These are phyloP conservation scores for Aphis craccivora DNA, from an alignment of 1,140 invertebrate species.

Conservation along the genomic window DNA sequence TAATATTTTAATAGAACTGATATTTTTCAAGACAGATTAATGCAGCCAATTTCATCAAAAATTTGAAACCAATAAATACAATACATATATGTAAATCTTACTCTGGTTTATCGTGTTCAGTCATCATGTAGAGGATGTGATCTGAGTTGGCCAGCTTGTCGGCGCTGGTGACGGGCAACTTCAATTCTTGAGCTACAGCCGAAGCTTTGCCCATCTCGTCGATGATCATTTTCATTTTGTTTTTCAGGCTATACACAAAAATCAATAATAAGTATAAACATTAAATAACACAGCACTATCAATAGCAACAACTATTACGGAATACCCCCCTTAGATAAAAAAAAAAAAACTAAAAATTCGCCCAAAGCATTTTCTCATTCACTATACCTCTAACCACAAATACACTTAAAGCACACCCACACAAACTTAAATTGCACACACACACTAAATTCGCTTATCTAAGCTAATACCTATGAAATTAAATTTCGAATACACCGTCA, in stretches of 20 bases:
- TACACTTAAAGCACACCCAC: too few species aligned
- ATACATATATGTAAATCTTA: background rate
- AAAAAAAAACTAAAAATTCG: background rate
- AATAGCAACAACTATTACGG: background rate
- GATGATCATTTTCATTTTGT: conserved; percentile 64
- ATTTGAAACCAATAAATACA: background rate
- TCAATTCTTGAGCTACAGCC: conserved; percentile 74
- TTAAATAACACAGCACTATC: background rate
- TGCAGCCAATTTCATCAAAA: background rate
- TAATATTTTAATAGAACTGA: background rate
- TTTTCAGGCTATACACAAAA: background rate
- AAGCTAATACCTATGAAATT: too few species aligned
- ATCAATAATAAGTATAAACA: background rate
- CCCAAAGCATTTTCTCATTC: background rate
- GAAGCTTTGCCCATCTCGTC: conserved; percentile 77
- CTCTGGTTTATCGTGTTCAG: background rate
- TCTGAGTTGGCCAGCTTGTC: conserved; percentile 74
- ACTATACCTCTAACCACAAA: background rate
- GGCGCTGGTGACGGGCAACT: conserved; percentile 74
- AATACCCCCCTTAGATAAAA: background rate
- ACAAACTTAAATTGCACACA: background rate
- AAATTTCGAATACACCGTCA: background rate
- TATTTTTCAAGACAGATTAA: background rate
- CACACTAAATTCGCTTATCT: too few species aligned
- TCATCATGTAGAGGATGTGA: conserved; percentile 73